A percentile compares a stretch with the other conserved stretches of the same genome.
Conservation (phyloP, 2,113 vertebrate genomes). For the Harpagus bidentatus region DNA sequence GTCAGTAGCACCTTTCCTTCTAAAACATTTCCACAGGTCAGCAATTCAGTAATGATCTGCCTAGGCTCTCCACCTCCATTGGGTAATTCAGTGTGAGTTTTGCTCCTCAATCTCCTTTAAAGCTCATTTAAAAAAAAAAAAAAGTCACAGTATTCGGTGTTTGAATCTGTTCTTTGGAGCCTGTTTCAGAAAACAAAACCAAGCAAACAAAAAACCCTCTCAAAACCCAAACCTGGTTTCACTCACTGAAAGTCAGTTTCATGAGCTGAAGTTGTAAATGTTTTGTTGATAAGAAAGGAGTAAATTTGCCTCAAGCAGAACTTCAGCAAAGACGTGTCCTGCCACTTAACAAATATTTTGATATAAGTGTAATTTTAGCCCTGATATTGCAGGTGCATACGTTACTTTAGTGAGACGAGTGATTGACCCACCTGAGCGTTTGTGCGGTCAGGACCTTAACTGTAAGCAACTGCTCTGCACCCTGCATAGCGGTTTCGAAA, state of each 20-base stretch:
- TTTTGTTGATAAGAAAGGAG: background rate
- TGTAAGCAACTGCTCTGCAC: background rate
- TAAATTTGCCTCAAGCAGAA: background rate
- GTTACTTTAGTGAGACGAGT: background rate
- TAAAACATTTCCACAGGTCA: background rate
- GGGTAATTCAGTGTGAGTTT: background rate
- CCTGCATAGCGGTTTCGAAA: rapidly evolving
- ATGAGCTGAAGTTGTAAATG: background rate
- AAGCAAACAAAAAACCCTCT: background rate
- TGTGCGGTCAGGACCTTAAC: background rate
- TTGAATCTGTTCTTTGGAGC: background rate
- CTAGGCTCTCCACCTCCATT: background rate
- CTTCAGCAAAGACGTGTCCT: background rate
- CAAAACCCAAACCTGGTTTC: background rate
- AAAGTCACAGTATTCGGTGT: background rate
- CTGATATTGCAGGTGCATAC: background rate
- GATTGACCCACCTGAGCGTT: background rate
- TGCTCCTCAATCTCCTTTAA: background rate
- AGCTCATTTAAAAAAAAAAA: background rate
- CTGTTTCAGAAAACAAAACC: background rate
- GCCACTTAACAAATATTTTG: background rate
- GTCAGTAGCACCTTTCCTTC: background rate
- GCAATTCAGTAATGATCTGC: background rate
- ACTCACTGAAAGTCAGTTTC: background rate
- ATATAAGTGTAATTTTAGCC: background rate